phyloP scores from a whole-genome alignment of 1,140 invertebrate species.

The Macrotrachela quadricornifera region DNA sequence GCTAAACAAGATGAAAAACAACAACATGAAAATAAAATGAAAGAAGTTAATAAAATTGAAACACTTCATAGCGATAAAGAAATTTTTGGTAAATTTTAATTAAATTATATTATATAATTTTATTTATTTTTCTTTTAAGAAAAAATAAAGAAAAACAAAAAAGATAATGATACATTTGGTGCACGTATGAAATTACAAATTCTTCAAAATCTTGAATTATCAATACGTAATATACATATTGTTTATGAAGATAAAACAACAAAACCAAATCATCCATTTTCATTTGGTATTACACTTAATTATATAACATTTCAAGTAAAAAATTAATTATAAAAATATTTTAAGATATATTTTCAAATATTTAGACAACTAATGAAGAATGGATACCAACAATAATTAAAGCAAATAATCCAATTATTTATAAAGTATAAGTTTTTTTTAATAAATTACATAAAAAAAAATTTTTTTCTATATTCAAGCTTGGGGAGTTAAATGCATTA shows the following conservation, averaged over 20 bases:
- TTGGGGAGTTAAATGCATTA: slow-evolving; percentile 56
- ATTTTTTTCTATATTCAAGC: slow-evolving; percentile 40
- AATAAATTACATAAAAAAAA: too few relatives aligned
- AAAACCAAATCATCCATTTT: slow-evolving; percentile 55
- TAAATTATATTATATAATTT: too few relatives aligned
- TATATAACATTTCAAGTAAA: background rate
- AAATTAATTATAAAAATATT: too few relatives aligned
- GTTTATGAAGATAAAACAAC: slow-evolving; percentile 74
- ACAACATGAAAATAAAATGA: slow-evolving; percentile 54
- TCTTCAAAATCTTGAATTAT: slow-evolving; percentile 88
- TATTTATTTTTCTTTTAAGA: background rate
- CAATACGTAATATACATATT: slow-evolving; percentile 74
- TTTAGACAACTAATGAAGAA: too few relatives aligned
- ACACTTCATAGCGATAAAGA: slow-evolving; percentile 49
- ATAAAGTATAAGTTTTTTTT: too few relatives aligned
- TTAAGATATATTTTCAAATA: too few relatives aligned
- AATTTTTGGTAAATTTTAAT: too few relatives aligned
- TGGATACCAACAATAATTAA: too few relatives aligned
- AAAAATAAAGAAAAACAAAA: background rate
- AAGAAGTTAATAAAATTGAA: slow-evolving; percentile 45
- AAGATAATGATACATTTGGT: slow-evolving; percentile 61
- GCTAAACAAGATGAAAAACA: slow-evolving; percentile 62
- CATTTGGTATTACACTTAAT: slow-evolving; percentile 58
- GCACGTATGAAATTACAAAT: slow-evolving; percentile 85
- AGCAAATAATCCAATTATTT: too few relatives aligned